These are phyloP conservation scores for Olivierus martensii DNA, from an alignment of 1,140 invertebrate species.

Conservation along the genomic window DNA sequence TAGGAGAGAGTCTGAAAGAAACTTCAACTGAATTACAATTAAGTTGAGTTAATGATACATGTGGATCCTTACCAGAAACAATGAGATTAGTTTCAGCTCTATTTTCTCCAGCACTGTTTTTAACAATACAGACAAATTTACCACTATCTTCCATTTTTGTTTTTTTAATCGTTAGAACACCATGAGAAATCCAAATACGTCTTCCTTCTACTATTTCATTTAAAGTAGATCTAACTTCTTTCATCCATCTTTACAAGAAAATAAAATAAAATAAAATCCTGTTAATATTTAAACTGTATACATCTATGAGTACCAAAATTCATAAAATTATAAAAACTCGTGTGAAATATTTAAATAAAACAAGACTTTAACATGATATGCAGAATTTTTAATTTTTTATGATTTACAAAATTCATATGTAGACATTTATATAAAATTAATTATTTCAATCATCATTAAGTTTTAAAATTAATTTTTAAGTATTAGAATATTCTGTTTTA, in stretches of 20 bases:
- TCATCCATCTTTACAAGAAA: constrained; percentile 10
- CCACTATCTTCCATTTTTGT: constrained; percentile 30
- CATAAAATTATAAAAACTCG: too few relatives aligned
- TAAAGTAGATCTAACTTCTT: constrained; percentile 4
- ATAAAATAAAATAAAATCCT: not conserved
- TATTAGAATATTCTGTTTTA: too few relatives aligned
- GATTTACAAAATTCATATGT: too few relatives aligned
- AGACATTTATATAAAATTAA: too few relatives aligned
- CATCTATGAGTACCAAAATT: not conserved
- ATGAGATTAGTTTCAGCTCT: constrained; percentile 62
- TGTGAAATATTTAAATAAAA: too few relatives aligned
- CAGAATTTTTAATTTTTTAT: too few relatives aligned
- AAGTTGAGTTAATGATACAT: too few relatives aligned
- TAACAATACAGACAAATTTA: constrained; percentile 70
- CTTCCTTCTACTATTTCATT: constrained; percentile 5
- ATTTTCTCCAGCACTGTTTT: constrained; percentile 72
- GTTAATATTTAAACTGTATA: not conserved
- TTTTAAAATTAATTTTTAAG: too few relatives aligned
- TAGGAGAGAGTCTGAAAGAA: too few relatives aligned
- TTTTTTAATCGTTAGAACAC: constrained; percentile 15
- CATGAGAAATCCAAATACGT: constrained; percentile 12
- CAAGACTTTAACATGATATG: too few relatives aligned
- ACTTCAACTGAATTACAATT: too few relatives aligned
- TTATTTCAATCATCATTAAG: too few relatives aligned
- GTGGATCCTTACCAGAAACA: constrained; percentile 40